Evolutionary conservation across 2,797 vertebrate species (phyloP), one percentile per base, ranked within the genome.

Genomic region (Streptopelia turtur): DNA sequence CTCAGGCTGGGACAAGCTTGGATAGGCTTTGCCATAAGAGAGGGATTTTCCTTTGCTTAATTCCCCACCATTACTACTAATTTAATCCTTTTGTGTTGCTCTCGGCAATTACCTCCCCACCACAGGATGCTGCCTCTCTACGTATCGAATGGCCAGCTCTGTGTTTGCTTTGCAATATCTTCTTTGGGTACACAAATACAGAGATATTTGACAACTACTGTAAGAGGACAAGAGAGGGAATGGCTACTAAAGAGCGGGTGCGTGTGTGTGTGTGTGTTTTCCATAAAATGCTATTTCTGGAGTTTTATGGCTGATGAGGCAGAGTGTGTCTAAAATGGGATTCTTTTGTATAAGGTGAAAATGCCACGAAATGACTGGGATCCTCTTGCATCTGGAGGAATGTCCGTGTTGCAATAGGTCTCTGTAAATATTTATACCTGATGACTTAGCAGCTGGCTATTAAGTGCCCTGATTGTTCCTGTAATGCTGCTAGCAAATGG

Each of bases 361-460:
- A 92, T 41, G 82, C 90, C 91, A 41, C 1, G 43, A 60, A 81
- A 59, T 15, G 71, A 59, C 76, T 60, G 75, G 89, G 94, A 89
- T 87, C 84, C 83, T 96, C 82, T 83, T 37, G 89, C 61, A 18
- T 82, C 86, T 87, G 90, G 69, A 92, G 63, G 94, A 95, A 96
- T 93, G 90, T 94, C 86, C 93, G 28, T 78, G 94, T 89, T 63
- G 91, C 95, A 94, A 93, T 21, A 72, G 45, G 79, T 45, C 88
- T 96, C 88, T 94, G 88, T 97, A 97, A 97, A 97, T 97, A 96
- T 96, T 96, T 97, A 95, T 86, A 96, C 96, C 96, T 96, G 93
- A 88, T 9, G 95, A n/a, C 92, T 88, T 89, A 18, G 82, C 94
- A 92, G 96, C 95, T 93, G 92, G 92, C 93, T 88, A 83, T 92